These are phyloP conservation scores for Pteria penguin DNA, from an alignment of 2,888 invertebrate species.

Conservation along the genomic window DNA sequence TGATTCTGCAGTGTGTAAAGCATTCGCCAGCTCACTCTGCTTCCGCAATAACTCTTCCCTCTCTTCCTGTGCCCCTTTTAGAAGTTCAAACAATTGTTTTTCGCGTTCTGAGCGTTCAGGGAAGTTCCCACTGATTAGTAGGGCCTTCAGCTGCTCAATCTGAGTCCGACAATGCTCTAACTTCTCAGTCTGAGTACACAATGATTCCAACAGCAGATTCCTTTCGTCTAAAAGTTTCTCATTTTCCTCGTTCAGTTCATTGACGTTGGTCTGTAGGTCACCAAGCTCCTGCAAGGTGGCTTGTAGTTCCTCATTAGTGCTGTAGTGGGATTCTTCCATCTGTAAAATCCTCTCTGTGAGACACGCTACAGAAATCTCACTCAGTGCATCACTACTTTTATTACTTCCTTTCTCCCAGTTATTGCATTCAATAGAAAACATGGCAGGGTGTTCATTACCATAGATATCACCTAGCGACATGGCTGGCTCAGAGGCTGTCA, in stretches of 20 bases:
- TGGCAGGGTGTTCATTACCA: conserved; percentile 71
- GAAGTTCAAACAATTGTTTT: conserved; percentile 88
- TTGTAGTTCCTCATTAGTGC: conserved; percentile 83
- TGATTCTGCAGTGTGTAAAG: conserved; percentile 82
- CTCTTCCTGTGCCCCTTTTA: conserved; percentile 83
- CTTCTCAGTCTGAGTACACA: conserved; percentile 95
- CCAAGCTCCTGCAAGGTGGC: conserved; percentile 95
- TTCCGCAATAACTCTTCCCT: conserved; percentile 82
- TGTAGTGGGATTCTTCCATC: conserved; percentile 93
- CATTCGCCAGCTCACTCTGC: conserved; percentile 88
- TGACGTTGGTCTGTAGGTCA: conserved; percentile 92
- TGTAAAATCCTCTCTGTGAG: conserved; percentile 94
- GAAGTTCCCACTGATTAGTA: conserved; percentile 81
- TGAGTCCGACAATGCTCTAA: conserved; percentile 91
- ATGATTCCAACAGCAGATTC: conserved; percentile 91
- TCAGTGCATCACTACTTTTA: conserved; percentile 85
- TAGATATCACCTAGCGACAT: conserved; percentile 71
- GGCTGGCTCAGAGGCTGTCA: conserved; percentile 72
- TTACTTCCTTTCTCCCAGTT: conserved; percentile 94
- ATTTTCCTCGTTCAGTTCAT: conserved; percentile 92
- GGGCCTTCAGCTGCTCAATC: conserved; percentile 91
- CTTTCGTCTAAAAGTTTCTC: conserved; percentile 93
- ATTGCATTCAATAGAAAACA: conserved; percentile 60
- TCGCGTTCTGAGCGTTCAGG: conserved; percentile 79
- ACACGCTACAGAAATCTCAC: conserved; percentile 93